Evolutionary conservation across 2,888 invertebrate species (phyloP).

Genomic region (Agrotis segetum): DNA sequence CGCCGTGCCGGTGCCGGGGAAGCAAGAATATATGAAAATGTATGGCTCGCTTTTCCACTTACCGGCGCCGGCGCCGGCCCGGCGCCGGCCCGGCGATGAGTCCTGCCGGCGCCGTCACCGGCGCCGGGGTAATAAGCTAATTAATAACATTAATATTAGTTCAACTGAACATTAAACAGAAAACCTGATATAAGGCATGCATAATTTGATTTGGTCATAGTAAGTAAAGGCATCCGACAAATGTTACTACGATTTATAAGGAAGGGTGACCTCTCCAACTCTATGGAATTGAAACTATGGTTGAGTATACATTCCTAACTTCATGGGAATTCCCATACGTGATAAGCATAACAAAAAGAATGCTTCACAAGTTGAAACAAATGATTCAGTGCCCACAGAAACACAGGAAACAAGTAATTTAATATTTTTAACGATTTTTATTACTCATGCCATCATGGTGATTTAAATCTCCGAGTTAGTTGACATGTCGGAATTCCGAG

Average conservation of each 20-base stretch:
- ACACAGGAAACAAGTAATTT: conserved; percentile 43
- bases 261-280: too few relatives aligned
- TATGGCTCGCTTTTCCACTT: too few relatives aligned
- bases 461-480: conserved; percentile 40
- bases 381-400: conserved; percentile 27
- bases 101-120: too few relatives aligned
- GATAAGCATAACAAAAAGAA: conserved; percentile 11
- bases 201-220: too few relatives aligned
- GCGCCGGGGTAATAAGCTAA: too few relatives aligned
- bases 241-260: too few relatives aligned
- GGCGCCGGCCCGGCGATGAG: too few relatives aligned
- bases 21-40: too few relatives aligned
- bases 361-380: conserved; percentile 27
- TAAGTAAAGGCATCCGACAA: too few relatives aligned
- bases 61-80: too few relatives aligned
- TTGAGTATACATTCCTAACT: conserved; percentile 8
- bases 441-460: conserved; percentile 27
- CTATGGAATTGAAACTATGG: conserved; percentile 1
- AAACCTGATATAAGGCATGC: not conserved
- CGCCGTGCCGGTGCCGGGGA: too few relatives aligned
- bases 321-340: conserved; percentile 24
- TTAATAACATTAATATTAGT: too few relatives aligned
- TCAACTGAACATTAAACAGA: not conserved
- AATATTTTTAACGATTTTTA: conserved; percentile 48
- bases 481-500: conserved; percentile 41